phyloP scores from a whole-genome alignment of 2,888 invertebrate genomes.

The Eristalis arbustorum region DNA sequence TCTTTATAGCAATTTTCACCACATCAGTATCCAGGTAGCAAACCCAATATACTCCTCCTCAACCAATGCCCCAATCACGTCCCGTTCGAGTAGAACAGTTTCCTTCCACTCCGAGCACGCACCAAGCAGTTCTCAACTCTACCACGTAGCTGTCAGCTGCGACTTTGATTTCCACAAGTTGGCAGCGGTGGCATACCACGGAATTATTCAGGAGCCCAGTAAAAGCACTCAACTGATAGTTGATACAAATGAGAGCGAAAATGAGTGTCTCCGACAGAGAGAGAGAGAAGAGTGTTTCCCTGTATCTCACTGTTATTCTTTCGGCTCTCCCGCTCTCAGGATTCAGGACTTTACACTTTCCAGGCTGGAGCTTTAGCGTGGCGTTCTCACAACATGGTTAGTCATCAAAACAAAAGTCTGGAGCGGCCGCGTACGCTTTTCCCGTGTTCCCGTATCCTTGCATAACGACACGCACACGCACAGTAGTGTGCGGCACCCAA shows the following conservation, averaged over 20 bases:
- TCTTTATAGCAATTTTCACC: no score
- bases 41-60: not conserved
- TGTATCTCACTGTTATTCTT: no score
- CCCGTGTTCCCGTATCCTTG: slow-evolving; percentile 26
- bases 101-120: not conserved
- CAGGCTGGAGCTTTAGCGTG: slow-evolving; percentile 40
- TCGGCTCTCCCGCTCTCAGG: not conserved
- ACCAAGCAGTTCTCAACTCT: not conserved
- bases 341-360: slow-evolving; percentile 4
- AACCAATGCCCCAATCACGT: not conserved
- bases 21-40: not conserved
- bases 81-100: slow-evolving; percentile 12
- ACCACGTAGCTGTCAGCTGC: not conserved
- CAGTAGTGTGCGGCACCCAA: not conserved
- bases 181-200: not conserved
- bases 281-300: not conserved
- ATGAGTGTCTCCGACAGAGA: not conserved
- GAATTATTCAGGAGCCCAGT: slow-evolving; percentile 34
- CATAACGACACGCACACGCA: slow-evolving; percentile 15
- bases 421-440: slow-evolving; percentile 37
- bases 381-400: slow-evolving; percentile 8
- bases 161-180: slow-evolving; percentile 13
- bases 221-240: not conserved
- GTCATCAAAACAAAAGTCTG: slow-evolving; percentile 60
- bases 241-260: slow-evolving; percentile 24